Evolutionary conservation across 2,113 vertebrate species (phyloP).

Genomic region (Calypte anna): DNA sequence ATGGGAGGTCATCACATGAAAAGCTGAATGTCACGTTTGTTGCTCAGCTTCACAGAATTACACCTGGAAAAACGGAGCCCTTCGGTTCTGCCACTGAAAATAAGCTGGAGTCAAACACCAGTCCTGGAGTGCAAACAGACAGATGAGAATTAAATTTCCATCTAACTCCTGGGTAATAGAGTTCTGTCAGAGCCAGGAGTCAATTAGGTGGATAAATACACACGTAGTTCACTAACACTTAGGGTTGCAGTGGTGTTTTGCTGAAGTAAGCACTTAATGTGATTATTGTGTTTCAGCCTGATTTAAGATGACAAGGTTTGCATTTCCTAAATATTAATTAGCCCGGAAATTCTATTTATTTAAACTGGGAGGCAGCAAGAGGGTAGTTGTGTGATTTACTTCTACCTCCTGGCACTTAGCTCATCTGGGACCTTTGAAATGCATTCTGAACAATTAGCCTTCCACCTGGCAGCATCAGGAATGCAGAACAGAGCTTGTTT

Average conservation of each 20-base stretch:
- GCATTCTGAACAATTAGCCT: constrained; percentile 72
- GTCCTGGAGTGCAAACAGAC: constrained; percentile 60
- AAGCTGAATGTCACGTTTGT: not conserved
- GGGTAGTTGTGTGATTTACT: constrained; percentile 70
- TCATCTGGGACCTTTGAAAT: constrained; percentile 37
- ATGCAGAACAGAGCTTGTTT: constrained; percentile 1
- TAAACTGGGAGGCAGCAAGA: constrained; percentile 50
- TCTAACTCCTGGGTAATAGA: constrained; percentile 66
- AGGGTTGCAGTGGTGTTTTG: constrained; percentile 57
- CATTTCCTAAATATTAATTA: constrained; percentile 78
- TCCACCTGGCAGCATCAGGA: constrained; percentile 50
- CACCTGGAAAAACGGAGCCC: not conserved
- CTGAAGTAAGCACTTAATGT: constrained; percentile 69
- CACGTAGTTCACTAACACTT: constrained; percentile 25
- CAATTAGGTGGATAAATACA: constrained; percentile 69
- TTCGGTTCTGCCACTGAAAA: not conserved
- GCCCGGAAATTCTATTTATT: constrained; percentile 58
- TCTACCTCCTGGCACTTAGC: constrained; percentile 67
- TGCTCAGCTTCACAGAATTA: not conserved
- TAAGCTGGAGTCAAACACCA: constrained; percentile 41
- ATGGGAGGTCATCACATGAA: not conserved
- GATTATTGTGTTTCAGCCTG: constrained; percentile 75
- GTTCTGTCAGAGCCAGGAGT: constrained; percentile 63
- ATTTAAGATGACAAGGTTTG: constrained; percentile 76
- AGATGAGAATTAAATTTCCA: constrained; percentile 70